Evolutionary conservation across 2,797 vertebrate genomes (phyloP), one percentile per base, ranked within the genome.

Genomic region (Peromyscus melanophrys): DNA sequence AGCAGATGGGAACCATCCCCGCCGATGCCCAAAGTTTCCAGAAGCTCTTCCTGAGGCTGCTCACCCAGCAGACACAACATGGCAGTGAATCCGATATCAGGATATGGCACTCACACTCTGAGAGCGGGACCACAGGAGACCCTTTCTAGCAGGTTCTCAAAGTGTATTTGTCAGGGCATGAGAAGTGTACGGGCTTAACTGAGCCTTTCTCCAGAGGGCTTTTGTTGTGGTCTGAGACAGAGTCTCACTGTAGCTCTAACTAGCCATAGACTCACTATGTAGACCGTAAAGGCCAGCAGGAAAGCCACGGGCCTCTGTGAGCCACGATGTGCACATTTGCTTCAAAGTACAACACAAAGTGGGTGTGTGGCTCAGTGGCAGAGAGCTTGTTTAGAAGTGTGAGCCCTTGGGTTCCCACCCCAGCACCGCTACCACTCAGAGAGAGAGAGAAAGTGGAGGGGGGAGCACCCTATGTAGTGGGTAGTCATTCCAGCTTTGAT

Each of bases 271-370:
- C 52, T 69, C 16, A 2, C 67, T 57, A 21, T 13, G 52, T 57
- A 9, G 49, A 55, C 77, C 34, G 1, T 25, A 23, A 6, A 9
- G 4, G 57, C 0, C 16, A 52, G 83, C 14, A 12, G 16, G 61
- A 69, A 43, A 43, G 52, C 23, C 2, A 1, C 0, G 46, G 37
- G n/a, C 21, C 43, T 65, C 4, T 23, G 0, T 2, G 3, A 75
- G 31, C 49, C 46, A 81, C 23, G 9, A 73, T 12, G 4, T 29
- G 52, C 6, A 4, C 37, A 6, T 59, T 13, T 59, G 46, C 63
- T 94, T 92, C 10, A 4, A 14, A 80, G 69, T 25, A 65, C 7
- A 8, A 52, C 46, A 52, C 57, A 17, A 49, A 27, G 27, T 84
- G 40, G 17, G 27, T 23, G 40, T 34, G 61, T 7, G 61, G 40